A percentile compares a stretch with the other conserved stretches of the same genome.
phyloP scores from a whole-genome alignment of 2,888 invertebrate genomes.

The Agrotis puta region DNA sequence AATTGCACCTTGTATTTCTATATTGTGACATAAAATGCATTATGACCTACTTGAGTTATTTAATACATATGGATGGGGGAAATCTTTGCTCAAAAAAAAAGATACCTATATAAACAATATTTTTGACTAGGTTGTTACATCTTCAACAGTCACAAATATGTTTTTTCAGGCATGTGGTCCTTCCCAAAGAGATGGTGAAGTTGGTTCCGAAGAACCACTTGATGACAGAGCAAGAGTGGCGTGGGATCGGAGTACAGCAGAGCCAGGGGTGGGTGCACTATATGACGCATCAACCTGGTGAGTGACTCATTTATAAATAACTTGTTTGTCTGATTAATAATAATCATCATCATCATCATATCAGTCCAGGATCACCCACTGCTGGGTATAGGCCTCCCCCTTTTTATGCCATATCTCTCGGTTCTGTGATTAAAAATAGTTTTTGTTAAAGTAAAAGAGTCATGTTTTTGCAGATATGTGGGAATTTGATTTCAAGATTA shows the following conservation, averaged over 20 bases:
- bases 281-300: constrained; percentile 98
- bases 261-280: constrained; percentile 99
- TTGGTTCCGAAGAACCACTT: constrained; percentile 97
- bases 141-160: background rate
- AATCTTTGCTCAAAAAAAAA: no score
- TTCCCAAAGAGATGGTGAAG: constrained; percentile 97
- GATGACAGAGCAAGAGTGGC: constrained; percentile 98
- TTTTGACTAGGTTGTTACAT: background rate
- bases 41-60: background rate
- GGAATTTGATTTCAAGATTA: background rate
- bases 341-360: no score
- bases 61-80: no score
- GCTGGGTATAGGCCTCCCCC: no score
- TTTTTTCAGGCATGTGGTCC: constrained; percentile 96
- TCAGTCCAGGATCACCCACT: no score
- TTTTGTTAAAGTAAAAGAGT: no score
- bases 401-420: no score
- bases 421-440: no score
- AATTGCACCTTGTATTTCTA: background rate
- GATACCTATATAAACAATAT: background rate
- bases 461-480: no score
- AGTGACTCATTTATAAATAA: constrained; percentile 44
- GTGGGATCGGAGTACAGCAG: constrained; percentile 98
- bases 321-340: no score
- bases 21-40: background rate